Base-by-base conservation (phyloP, 2,113 vertebrate genomes). In the Polypterus senegalus region DNA sequence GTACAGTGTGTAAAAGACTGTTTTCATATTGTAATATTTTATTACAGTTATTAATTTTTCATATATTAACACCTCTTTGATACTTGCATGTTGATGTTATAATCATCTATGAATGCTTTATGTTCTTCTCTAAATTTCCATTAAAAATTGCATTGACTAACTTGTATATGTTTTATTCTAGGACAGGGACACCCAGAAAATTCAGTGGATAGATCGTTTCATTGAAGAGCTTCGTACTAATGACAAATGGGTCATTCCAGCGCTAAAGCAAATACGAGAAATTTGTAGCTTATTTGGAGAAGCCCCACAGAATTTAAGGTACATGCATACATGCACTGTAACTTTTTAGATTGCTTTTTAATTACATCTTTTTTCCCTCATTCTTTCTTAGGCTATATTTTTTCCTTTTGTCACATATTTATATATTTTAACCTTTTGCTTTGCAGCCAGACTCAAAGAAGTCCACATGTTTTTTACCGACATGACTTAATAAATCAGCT, bases 401-500 rank as follows among this genome's bases (percentile, higher is more conserved):
- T 27, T 27, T 27, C 27, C 27, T 27, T 1, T 27, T 27, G 27
- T 27, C 27, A 27, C 27, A 27, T 27, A 27, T 27, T 27, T 52
- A 52, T 52, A 3, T 52, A 10, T 10, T 52, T 10, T 52, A 69
- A 65, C 73, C 48, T 80, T 80, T 88, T 73, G 5, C 6, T 65
- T 76, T 78, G 46, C 77, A 99, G 96, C 87, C 96, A 99, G 86
- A 97, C 94, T 49, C 95, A 98, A 79, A 80, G 95, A 78, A 97
- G 93, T 77, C 93, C 96, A 47, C 96, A 99, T 59, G 93, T 97
- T 56, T 99, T 98, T 83, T 99, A 99, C 74, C 94, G 96, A 49
- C 96, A 99, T 74, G 96, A 99, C 69, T 89, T 99, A 85, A 99
- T 99, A 76, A 99, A 99, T 88, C 96, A 99, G 75, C 88, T 99